Base-by-base conservation (phyloP, 30 jellyfish, hydroid and myxozoan genomes). In the Clytia hemisphaerica region DNA sequence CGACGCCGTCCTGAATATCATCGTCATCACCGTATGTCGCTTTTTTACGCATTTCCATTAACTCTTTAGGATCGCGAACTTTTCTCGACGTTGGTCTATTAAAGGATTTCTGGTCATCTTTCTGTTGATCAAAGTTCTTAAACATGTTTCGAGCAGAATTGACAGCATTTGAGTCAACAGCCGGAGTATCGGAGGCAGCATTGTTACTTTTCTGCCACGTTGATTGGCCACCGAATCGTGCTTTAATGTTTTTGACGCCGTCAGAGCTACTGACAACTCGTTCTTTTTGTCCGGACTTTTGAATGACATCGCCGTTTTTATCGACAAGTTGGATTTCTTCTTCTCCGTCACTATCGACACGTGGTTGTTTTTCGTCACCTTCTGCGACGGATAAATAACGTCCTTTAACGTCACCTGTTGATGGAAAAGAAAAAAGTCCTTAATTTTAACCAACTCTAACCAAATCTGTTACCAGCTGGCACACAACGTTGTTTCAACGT, bases 31-130 rank as follows among this genome's bases (percentile, higher is more conserved):
- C 76, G 1, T 62, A 62, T 4, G 76, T 62, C 25, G 37, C 37
- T 37, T 62, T 62, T 62, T 62, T 62, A 18, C 76, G 76, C 76
- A 30, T 38, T 32, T 62, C 76, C 76, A 62, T 62, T n/a, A 62
- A 32, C 9, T 38, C 62, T 62, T 38, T 45, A 24, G 76, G 76
- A 32, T 62, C 66, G 3, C 10, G 65, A 29, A 62, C 76, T 62
- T 62, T 62, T 45, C 62, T 32, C 62, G 61, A 45, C 24, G 62
- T 45, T 16, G 76, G 76, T 0, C 76, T 65, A 37, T 30, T 32
- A 19, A 30, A 62, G 1, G 67, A 4, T 0, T 51, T 0, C 0
- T 12, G 15, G 21, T 22, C 66, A 12, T 16, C 10, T 6, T 62
- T 45, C 24, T 38, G 6, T 30, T 28, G 32, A 5, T 45, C 76